Base-by-base conservation (phyloP, 2,797 vertebrate genomes). In the Lepilemur septentrionalis region DNA sequence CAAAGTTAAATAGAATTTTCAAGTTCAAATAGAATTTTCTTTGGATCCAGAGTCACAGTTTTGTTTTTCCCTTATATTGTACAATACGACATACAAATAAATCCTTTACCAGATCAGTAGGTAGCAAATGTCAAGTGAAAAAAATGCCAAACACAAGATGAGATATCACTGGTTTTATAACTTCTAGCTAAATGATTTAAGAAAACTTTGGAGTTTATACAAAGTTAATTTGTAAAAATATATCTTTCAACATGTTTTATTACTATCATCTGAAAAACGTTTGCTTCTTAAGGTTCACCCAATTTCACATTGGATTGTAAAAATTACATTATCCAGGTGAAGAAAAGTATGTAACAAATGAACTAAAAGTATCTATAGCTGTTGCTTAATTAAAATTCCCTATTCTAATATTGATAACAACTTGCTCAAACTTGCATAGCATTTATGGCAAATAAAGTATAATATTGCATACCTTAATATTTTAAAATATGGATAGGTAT, bases 1-100 rank as follows among this genome's bases (percentile, higher is more conserved):
- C n/a, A 90, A 92, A 87, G 72, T 94, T 32, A 89, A 86, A 75
- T 55, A 43, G 30, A 70, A 72, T 72, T 87, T 86, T 76, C 30
- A 48, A 41, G 6, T 83, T 89, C 63, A 87, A 55, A 90, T 80
- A 88, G 38, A 91, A 88, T 82, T 81, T 18, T 84, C 50, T 65
- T 7, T 86, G 63, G 17, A 86, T 67, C 2, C 11, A 59, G 32
- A 72, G 32, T 70, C 61, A 67, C 20, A 57, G 22, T 78, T 89
- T 76, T 32, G 1, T 61, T 78, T 72, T 32, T 32, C 22, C 48
- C 0, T 1, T 9, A 12, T 76, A 46, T 35, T 89, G 63, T 86
- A 41, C 32, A 8, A 32, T 52, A 48, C 2, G 28, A 52, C 14
- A 67, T 89, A 32, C 38, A 95, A 79, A 61, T 78, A 69, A 75